These are phyloP conservation scores for Cataglyphis altisquamis DNA, from an alignment of 2,888 invertebrate species.

Conservation along the genomic window DNA sequence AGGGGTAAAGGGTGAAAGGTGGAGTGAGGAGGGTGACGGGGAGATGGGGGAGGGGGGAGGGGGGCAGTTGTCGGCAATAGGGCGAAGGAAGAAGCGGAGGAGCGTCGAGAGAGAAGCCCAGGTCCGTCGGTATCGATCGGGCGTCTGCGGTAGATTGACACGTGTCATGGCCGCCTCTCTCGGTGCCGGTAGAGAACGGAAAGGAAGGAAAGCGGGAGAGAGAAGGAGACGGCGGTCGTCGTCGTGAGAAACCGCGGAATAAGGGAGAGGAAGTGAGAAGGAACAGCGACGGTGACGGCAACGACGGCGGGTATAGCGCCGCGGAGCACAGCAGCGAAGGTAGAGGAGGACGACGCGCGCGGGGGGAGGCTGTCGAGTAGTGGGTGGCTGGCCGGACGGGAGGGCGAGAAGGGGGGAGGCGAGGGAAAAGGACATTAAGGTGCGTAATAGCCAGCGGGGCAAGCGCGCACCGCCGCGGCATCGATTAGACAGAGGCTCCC, in stretches of 20 bases:
- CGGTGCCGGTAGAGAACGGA: conserved; percentile 72
- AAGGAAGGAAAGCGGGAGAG: conserved; percentile 53
- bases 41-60: conserved; percentile 34
- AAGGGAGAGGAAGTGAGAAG: conserved; percentile 53
- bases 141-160: conserved; percentile 86
- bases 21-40: conserved; percentile 60
- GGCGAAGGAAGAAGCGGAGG: conserved; percentile 75
- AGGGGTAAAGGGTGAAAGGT: conserved; percentile 65
- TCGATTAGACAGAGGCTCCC: conserved; percentile 86
- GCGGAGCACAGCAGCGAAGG: conserved; percentile 63
- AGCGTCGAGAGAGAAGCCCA: conserved; percentile 77
- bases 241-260: conserved; percentile 50
- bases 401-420: conserved; percentile 64
- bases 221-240: conserved; percentile 50
- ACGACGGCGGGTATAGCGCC: conserved; percentile 54
- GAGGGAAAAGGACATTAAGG: conserved; percentile 85
- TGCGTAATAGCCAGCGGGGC: conserved; percentile 86
- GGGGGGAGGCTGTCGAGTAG: conserved; percentile 28
- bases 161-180: conserved; percentile 86
- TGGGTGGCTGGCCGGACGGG: conserved; percentile 64
- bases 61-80: conserved; percentile 72
- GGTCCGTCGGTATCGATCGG: conserved; percentile 86
- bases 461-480: conserved; percentile 86
- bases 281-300: conserved; percentile 49
- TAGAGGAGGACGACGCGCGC: conserved; percentile 71